A percentile compares a stretch with the other conserved stretches of the same genome.
These are phyloP conservation scores for Dasyornis broadbenti DNA, from an alignment of 2,113 vertebrate species.

Conservation along the genomic window DNA sequence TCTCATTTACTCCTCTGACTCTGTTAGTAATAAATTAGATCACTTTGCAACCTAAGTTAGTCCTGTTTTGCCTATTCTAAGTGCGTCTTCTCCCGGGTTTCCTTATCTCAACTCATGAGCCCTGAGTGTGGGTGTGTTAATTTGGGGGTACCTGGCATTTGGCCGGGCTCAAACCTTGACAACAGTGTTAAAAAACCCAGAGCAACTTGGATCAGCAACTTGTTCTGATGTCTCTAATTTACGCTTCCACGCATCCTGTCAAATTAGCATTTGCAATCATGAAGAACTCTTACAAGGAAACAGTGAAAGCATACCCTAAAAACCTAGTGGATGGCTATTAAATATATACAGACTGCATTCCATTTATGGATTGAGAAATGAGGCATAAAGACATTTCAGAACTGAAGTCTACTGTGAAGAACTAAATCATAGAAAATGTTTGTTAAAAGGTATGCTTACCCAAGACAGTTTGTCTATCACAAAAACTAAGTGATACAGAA, in stretches of 20 bases:
- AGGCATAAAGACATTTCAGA: not conserved
- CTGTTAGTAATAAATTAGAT: too few relatives aligned
- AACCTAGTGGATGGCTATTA: not conserved
- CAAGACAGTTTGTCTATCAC: not conserved
- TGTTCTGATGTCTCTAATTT: not conserved
- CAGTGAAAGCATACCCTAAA: not conserved
- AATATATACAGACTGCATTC: not conserved
- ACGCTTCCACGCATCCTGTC: not conserved
- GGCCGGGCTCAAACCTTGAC: too few relatives aligned
- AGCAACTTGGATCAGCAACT: not conserved
- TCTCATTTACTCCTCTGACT: too few relatives aligned
- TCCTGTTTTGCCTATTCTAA: too few relatives aligned
- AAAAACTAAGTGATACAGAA: not conserved
- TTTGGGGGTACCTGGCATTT: too few relatives aligned
- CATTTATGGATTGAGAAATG: not conserved
- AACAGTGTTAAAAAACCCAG: not conserved
- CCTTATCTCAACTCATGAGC: too few relatives aligned
- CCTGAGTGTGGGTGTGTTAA: too few relatives aligned
- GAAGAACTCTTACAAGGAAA: not conserved
- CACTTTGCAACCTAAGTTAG: too few relatives aligned
- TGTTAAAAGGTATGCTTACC: not conserved
- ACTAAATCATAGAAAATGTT: not conserved
- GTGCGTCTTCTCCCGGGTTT: too few relatives aligned
- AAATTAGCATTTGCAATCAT: not conserved
- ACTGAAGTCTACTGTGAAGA: not conserved